These are phyloP conservation scores for Spodoptera exigua DNA, from an alignment of 2,888 invertebrate species.

Conservation along the genomic window DNA sequence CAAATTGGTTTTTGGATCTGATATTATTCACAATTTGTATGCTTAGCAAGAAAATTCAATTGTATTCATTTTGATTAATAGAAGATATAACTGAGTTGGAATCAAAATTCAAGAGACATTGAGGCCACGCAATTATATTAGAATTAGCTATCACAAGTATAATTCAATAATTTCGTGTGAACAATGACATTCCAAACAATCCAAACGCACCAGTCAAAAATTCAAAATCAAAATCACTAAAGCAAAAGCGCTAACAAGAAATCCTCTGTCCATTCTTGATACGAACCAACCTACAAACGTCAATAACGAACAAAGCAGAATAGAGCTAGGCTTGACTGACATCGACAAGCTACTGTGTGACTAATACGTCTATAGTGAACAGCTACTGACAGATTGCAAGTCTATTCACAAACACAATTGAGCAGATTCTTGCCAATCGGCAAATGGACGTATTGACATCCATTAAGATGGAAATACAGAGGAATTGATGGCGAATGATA, in stretches of 20 bases:
- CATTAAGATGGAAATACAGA: slow-evolving; percentile 3
- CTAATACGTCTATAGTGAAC: slow-evolving; percentile 31
- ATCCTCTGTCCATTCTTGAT: neutral
- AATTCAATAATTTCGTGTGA: too few species aligned
- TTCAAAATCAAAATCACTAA: neutral
- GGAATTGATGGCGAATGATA: neutral
- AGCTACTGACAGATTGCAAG: slow-evolving; percentile 14
- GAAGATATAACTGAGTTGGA: too few species aligned
- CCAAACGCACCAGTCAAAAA: too few species aligned
- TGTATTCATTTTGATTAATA: too few species aligned
- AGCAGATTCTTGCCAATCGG: slow-evolving; percentile 16
- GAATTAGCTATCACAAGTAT: too few species aligned
- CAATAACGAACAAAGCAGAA: slow-evolving; percentile 25
- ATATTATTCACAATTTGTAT: neutral
- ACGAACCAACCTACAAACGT: slow-evolving; percentile 5
- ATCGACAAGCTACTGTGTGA: slow-evolving; percentile 10
- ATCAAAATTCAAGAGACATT: too few species aligned
- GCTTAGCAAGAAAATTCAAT: neutral
- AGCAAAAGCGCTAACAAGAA: slow-evolving; percentile 3
- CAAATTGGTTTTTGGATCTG: slow-evolving; percentile 14
- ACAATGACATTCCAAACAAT: too few species aligned
- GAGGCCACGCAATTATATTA: too few species aligned
- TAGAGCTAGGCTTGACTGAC: slow-evolving; percentile 9
- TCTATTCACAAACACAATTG: slow-evolving; percentile 36
- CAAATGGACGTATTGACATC: slow-evolving; percentile 20